These are phyloP conservation scores for Nothobranchius furzeri DNA, from an alignment of 2,113 vertebrate species.

Conservation along the genomic window DNA sequence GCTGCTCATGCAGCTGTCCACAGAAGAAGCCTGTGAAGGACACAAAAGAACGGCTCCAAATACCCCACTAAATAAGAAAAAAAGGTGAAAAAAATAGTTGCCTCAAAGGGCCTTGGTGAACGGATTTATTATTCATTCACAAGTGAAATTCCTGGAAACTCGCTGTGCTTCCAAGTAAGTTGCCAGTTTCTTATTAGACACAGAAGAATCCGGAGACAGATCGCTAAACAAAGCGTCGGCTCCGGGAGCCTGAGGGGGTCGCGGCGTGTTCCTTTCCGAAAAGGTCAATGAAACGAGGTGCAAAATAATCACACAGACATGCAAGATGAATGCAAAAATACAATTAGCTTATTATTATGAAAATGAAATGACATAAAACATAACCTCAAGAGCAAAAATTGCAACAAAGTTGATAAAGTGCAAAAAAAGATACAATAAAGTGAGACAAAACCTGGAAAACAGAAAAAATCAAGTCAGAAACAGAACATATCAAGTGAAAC, in stretches of 20 bases:
- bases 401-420: background rate
- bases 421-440: background rate
- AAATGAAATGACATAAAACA: no score
- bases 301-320: background rate
- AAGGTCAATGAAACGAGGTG: background rate
- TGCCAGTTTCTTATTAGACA: slow-evolving; percentile 16
- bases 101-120: slow-evolving; percentile 20
- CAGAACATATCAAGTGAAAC: no score
- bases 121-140: slow-evolving; percentile 17
- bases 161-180: background rate
- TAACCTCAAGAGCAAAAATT: no score
- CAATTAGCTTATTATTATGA: no score
- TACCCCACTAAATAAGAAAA: slow-evolving; percentile 42
- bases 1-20: slow-evolving; percentile 68
- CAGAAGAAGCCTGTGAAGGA: slow-evolving; percentile 47
- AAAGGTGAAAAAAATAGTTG: slow-evolving; percentile 39
- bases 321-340: background rate
- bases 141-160: slow-evolving; percentile 1
- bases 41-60: slow-evolving; percentile 54
- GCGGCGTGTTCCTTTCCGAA: background rate
- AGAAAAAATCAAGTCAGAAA: no score
- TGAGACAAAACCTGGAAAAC: no score
- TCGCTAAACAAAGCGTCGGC: background rate
- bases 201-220: background rate
- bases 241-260: background rate